Evolutionary conservation across 2,888 invertebrate genomes (phyloP).

Genomic region (Resseliella maxima): DNA sequence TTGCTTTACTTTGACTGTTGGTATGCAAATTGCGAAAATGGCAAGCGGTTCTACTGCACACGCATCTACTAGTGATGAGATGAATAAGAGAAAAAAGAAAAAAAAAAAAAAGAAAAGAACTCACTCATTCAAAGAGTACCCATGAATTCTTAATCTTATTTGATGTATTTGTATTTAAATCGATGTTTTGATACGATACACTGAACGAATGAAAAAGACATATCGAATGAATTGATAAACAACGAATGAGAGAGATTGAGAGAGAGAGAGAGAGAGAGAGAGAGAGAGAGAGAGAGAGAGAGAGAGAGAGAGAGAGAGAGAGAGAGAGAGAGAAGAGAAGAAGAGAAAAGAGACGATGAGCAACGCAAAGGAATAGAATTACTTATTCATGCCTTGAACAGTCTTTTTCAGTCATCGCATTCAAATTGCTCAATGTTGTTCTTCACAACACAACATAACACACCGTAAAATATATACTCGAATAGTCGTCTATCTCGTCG

Average conservation of each 20-base stretch:
- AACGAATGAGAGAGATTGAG: no score
- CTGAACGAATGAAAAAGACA: not conserved
- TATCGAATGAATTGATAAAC: no score
- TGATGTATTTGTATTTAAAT: constrained; percentile 54
- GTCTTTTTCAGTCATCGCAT: not conserved
- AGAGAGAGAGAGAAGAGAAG: no score
- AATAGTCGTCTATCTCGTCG: not conserved
- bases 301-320: no score
- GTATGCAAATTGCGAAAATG: constrained; percentile 35
- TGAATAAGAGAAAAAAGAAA: no score
- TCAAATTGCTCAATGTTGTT: not conserved
- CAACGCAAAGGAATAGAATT: not conserved
- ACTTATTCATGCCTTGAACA: constrained; percentile 27
- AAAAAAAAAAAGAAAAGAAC: not conserved
- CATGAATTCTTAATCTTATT: constrained; percentile 55
- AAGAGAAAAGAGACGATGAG: no score
- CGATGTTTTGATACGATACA: constrained; percentile 35
- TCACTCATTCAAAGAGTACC: constrained; percentile 16
- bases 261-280: no score
- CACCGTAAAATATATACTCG: not conserved
- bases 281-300: no score
- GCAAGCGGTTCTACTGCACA: not conserved
- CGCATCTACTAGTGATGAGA: not conserved
- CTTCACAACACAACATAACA: not conserved
- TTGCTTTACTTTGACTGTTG: not conserved